Percentiles rank a stretch among this genome's conserved stretches.
Evolutionary conservation across 2,797 vertebrate genomes (phyloP).

Genomic region (Esox lucius): DNA sequence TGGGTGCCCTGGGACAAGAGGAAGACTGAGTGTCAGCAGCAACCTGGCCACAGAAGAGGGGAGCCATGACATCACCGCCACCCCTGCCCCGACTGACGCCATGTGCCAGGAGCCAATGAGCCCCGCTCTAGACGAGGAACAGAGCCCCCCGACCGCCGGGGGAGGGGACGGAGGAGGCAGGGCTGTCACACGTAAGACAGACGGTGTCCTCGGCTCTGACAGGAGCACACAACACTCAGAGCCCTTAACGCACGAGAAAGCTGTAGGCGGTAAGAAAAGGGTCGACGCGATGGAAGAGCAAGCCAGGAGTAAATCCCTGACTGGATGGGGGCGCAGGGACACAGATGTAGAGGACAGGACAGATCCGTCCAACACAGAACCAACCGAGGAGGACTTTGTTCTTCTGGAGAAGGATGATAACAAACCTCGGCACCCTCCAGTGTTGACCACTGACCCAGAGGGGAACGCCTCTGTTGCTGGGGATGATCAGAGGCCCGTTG

Average conservation of each 20-base stretch:
- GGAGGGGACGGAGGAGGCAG: constrained; percentile 48
- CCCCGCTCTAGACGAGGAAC: constrained; percentile 41
- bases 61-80: constrained; percentile 39
- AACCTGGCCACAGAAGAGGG: constrained; percentile 23
- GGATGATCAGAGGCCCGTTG: constrained; percentile 22
- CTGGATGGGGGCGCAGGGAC: neutral
- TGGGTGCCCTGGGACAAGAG: constrained; percentile 34
- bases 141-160: constrained; percentile 48
- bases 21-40: constrained; percentile 36
- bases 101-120: constrained; percentile 62
- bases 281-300: constrained; percentile 55
- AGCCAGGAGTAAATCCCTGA: constrained; percentile 31
- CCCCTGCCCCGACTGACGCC: constrained; percentile 53
- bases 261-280: constrained; percentile 23
- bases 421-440: neutral
- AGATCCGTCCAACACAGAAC: constrained; percentile 31
- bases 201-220: constrained; percentile 41
- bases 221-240: constrained; percentile 40
- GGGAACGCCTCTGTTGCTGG: constrained; percentile 10
- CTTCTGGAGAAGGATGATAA: constrained; percentile 49
- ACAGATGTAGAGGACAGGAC: constrained; percentile 21
- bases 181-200: constrained; percentile 50
- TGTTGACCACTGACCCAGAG: neutral
- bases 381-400: constrained; percentile 60
- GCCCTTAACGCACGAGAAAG: constrained; percentile 22